Evolutionary conservation across 2,888 invertebrate species (phyloP), one percentile per base, ranked within the genome.

Genomic region (Hoplodrina blanda): DNA sequence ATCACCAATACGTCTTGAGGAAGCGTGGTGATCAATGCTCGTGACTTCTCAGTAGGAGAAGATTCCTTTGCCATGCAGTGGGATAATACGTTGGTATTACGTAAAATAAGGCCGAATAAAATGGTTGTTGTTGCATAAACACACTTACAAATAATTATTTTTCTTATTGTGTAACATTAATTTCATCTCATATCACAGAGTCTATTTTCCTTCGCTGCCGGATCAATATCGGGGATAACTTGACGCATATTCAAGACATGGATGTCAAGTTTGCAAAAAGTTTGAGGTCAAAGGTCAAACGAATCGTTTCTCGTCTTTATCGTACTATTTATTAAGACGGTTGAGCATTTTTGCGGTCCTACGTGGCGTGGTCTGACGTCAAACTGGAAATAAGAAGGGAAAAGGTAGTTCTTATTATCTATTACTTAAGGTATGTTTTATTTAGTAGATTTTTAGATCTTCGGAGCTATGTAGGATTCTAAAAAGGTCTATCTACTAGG

Each of bases 271-370:
- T 81, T 69, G 61, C 49, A 46, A 68, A 73, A 79, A 74, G 11
- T 71, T 78, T 56, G 61, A 69, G 81, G 76, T 69, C 69, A 64
- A 77, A 77, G 77, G 68, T 79, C 81, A 76, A 67, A 8, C 5
- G 33, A 66, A 71, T 69, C 61, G 61, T 64, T 69, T 63, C 44
- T 46, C 66, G 61, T 65, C 55, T 64, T 70, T 69, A 70, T 65
- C 52, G 33, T 66, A 19, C 53, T 69, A 78, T 70, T 74, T 72
- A 67, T 64, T 73, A 69, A 68, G 60, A 78, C 19, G 49, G 55
- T 69, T 61, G 20, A 57, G 73, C 52, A 70, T 64, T 64, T 81
- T 68, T 68, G 50, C 55, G 61, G 37, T 25, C 25, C 19, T 56
- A 64, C 54, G 50, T 69, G 68, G 37, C 8, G 15, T 3, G 25